phyloP scores from a whole-genome alignment of 2,888 invertebrate species.

The Neocrepidodera transversa region DNA sequence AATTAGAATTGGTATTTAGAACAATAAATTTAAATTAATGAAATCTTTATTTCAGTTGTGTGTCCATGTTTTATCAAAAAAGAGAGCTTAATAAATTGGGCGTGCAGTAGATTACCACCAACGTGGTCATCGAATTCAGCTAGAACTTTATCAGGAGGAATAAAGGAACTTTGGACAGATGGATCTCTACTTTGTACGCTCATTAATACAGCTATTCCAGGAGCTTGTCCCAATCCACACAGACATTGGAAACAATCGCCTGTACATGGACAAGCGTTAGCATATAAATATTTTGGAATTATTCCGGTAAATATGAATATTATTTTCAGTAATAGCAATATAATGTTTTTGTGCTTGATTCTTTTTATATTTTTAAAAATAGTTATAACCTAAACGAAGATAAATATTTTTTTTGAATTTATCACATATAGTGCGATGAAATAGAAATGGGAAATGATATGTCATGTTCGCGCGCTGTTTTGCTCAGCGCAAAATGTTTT shows the following conservation, averaged over 20 bases:
- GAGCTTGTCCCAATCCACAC: conserved; percentile 65
- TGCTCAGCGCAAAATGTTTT: too few relatives aligned
- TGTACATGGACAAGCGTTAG: conserved; percentile 67
- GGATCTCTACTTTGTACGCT: conserved; percentile 68
- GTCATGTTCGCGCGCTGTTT: too few relatives aligned
- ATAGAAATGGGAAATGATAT: too few relatives aligned
- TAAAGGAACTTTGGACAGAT: conserved; percentile 65
- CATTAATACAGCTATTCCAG: conserved; percentile 67
- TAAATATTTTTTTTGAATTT: too few relatives aligned
- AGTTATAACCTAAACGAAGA: too few relatives aligned
- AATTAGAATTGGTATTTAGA: too few relatives aligned
- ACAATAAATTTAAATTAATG: too few relatives aligned
- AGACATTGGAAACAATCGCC: conserved; percentile 62
- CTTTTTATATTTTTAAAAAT: too few relatives aligned
- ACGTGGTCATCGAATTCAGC: conserved; percentile 48
- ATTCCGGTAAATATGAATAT: conserved; percentile 65
- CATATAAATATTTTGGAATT: conserved; percentile 68
- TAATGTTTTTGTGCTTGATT: too few relatives aligned
- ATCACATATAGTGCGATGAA: too few relatives aligned
- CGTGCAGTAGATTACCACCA: conserved; percentile 47
- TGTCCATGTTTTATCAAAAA: conserved; percentile 55
- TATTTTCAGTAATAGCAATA: too few relatives aligned
- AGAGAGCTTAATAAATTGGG: conserved; percentile 55
- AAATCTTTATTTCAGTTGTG: conserved; percentile 47
- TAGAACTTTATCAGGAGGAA: conserved; percentile 59